Percentiles rank a stretch among this genome's conserved stretches.
Evolutionary conservation across 1,140 invertebrate genomes (phyloP).

Genomic region (Drosophila bipectinata): DNA sequence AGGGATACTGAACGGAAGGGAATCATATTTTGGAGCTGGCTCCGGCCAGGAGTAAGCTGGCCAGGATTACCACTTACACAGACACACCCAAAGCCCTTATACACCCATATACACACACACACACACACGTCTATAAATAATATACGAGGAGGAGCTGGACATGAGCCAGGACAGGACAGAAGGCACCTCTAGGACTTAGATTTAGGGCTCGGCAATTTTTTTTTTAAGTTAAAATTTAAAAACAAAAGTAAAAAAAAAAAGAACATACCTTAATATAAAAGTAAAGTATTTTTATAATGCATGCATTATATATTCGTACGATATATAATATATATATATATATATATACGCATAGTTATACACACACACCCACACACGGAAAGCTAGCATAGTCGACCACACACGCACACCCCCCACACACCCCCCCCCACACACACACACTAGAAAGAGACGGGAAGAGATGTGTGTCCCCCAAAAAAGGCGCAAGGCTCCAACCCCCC

Average conservation of each 20-base stretch:
- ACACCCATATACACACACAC: background rate
- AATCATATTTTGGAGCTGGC: constrained; percentile 32
- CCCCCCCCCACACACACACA: constrained; percentile 18
- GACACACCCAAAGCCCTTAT: background rate
- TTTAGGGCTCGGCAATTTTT: constrained; percentile 66
- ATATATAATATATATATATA: constrained; percentile 58
- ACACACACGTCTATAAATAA: constrained; percentile 23
- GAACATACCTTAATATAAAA: constrained; percentile 47
- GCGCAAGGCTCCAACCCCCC: constrained; percentile 48
- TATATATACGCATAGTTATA: constrained; percentile 60
- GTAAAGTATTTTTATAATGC: constrained; percentile 83
- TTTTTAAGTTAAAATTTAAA: constrained; percentile 76
- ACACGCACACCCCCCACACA: constrained; percentile 10
- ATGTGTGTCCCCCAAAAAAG: constrained; percentile 23
- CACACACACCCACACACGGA: constrained; percentile 38
- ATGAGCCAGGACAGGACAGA: background rate
- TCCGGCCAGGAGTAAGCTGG: constrained; percentile 20
- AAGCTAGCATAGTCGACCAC: background rate
- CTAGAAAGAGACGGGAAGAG: background rate
- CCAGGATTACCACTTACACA: constrained; percentile 13
- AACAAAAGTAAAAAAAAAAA: constrained; percentile 35
- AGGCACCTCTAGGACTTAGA: constrained; percentile 37
- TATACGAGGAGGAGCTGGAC: constrained; percentile 12
- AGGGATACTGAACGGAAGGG: constrained; percentile 64
- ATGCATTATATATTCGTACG: constrained; percentile 83